phyloP scores from a whole-genome alignment of 2,797 vertebrate genomes.

The Sparus aurata region DNA sequence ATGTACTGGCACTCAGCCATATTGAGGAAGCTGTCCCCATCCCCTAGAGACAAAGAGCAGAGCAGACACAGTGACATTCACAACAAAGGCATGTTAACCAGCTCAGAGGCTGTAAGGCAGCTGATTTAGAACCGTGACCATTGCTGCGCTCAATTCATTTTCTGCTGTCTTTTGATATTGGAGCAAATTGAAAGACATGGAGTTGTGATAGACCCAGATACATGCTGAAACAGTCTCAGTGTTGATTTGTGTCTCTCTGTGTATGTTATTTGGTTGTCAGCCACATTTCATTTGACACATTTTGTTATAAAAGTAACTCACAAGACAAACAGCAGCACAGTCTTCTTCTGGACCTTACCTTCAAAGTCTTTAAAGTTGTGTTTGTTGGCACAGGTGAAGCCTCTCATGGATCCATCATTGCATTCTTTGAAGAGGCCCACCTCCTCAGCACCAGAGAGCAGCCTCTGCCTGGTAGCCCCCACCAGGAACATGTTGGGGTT shows the following conservation, averaged over 20 bases:
- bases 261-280: no score
- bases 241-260: no score
- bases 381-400: conserved; percentile 90
- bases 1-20: conserved; percentile 96
- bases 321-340: background rate
- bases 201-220: background rate
- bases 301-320: background rate
- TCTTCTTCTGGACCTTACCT: conserved; percentile 75
- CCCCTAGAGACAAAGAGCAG: conserved; percentile 83
- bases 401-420: conserved; percentile 91
- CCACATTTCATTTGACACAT: background rate
- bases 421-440: conserved; percentile 94
- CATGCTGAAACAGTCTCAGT: background rate
- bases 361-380: conserved; percentile 91
- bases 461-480: conserved; percentile 87
- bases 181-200: background rate
- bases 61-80: background rate
- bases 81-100: conserved; percentile 14
- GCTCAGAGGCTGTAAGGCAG: background rate
- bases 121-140: background rate
- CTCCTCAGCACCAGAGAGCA: conserved; percentile 93
- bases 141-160: background rate
- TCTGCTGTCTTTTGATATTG: background rate
- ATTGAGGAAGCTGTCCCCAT: conserved; percentile 93
- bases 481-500: conserved; percentile 91